Conservation (phyloP, 2,888 invertebrate genomes). For the Hedya salicella region DNA sequence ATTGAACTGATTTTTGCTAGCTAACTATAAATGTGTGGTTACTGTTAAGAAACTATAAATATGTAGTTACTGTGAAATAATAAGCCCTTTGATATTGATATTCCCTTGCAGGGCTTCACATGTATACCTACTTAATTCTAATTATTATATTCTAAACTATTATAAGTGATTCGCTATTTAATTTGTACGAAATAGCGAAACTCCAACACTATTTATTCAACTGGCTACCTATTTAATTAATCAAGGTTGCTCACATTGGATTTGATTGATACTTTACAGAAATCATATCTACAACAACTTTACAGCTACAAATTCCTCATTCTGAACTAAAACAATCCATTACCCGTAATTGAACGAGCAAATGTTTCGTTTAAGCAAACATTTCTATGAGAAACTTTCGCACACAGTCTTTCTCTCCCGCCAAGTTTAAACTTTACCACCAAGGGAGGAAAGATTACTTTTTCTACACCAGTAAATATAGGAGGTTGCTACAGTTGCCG, state of each 20-base stretch:
- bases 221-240: too few species aligned
- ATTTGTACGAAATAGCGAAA: too few species aligned
- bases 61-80: too few species aligned
- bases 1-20: too few species aligned
- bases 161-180: too few species aligned
- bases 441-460: not conserved
- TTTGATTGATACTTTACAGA: not conserved
- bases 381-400: not conserved
- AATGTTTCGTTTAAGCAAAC: slow-evolving; percentile 2
- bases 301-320: not conserved
- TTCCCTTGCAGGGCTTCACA: too few species aligned
- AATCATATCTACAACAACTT: not conserved
- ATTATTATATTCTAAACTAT: too few species aligned
- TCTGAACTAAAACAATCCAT: not conserved
- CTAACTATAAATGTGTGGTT: too few species aligned
- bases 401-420: not conserved
- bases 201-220: too few species aligned
- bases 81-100: too few species aligned
- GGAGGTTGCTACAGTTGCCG: not conserved
- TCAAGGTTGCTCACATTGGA: not conserved
- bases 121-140: too few species aligned
- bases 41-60: too few species aligned
- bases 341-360: not conserved
- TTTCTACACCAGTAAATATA: not conserved
- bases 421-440: not conserved